Conservation (phyloP, 2,113 vertebrate genomes). For the Zosterops borbonicus region DNA sequence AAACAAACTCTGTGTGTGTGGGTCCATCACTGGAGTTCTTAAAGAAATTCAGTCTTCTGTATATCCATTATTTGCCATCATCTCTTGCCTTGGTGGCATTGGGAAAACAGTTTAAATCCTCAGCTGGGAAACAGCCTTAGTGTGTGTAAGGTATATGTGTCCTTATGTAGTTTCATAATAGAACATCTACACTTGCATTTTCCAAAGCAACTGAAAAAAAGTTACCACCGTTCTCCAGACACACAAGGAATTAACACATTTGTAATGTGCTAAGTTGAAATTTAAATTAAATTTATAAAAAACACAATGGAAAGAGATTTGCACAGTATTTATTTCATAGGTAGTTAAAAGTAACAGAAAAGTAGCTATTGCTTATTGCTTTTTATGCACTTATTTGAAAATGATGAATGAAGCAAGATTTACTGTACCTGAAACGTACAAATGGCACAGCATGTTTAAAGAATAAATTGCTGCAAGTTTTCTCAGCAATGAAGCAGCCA, state of each 20-base stretch:
- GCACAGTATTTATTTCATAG: not conserved
- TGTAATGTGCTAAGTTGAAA: not conserved
- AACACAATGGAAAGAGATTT: not conserved
- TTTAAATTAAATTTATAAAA: not conserved
- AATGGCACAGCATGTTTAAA: not conserved
- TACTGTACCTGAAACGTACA: not conserved
- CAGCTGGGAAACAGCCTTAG: not conserved
- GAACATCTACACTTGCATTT: not conserved
- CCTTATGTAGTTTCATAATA: not conserved
- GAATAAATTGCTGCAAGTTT: not conserved
- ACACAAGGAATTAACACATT: not conserved
- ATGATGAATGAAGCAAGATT: not conserved
- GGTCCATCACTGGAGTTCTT: not conserved
- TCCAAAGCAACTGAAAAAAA: not conserved
- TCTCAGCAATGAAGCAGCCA: not conserved
- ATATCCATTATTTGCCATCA: not conserved
- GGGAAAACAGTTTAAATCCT: not conserved
- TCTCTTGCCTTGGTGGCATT: not conserved
- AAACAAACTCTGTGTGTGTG: not conserved
- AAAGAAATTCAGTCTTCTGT: not conserved
- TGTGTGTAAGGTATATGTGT: accelerated
- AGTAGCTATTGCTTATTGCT: not conserved
- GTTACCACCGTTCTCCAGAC: not conserved
- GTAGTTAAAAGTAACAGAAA: not conserved
- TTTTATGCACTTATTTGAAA: not conserved